phyloP scores from a whole-genome alignment of 2,113 vertebrate genomes.

The Coregonus clupeaformis region DNA sequence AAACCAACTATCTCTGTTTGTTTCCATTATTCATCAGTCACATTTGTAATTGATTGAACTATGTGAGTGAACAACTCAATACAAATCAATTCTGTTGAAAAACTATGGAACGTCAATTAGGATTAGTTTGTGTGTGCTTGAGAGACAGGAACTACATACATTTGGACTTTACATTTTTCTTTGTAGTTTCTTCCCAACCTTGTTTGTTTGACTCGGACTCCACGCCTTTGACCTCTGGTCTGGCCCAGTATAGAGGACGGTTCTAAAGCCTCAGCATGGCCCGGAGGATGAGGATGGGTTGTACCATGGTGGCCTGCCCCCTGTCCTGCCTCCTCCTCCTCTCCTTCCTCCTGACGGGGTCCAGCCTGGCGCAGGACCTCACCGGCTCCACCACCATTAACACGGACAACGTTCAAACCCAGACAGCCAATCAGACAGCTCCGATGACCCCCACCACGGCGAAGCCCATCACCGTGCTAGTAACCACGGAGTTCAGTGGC shows the following conservation, averaged over 20 bases:
- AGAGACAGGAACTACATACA: neutral
- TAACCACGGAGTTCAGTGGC: conserved; percentile 50
- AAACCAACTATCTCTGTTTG: neutral
- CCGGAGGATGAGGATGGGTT: conserved; percentile 19
- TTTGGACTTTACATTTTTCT: neutral
- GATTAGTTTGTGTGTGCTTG: neutral
- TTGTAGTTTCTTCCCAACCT: neutral
- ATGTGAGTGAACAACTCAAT: neutral
- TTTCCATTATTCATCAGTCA: neutral
- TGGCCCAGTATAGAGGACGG: neutral
- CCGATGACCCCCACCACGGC: conserved; percentile 20
- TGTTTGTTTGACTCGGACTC: neutral
- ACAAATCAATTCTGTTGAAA: neutral
- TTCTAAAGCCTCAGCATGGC: conserved; percentile 32
- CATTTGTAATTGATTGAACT: neutral
- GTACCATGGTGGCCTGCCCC: conserved; percentile 46
- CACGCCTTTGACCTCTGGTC: neutral
- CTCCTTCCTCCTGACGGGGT: conserved; percentile 18
- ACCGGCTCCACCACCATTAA: conserved; percentile 35
- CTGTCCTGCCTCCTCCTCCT: conserved; percentile 36
- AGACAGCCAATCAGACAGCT: conserved; percentile 52
- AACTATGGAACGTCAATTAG: neutral
- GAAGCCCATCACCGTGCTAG: conserved; percentile 50
- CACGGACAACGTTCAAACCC: conserved; percentile 38
- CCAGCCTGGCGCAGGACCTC: conserved; percentile 51